These are phyloP conservation scores for Mallotus villosus DNA, from an alignment of 2,797 vertebrate species.

Conservation along the genomic window DNA sequence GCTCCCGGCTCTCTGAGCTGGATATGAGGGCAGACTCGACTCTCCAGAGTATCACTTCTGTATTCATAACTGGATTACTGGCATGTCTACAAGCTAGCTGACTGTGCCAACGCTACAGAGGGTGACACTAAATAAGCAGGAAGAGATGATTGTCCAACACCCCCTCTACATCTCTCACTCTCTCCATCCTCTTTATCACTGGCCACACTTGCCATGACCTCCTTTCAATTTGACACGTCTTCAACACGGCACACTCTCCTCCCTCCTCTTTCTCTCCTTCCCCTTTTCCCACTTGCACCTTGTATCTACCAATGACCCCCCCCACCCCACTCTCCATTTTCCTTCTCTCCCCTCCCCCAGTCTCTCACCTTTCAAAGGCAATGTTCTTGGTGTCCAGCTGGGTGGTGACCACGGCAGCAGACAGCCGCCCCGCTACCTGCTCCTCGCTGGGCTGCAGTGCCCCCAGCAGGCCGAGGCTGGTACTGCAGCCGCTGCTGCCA, in stretches of 20 bases:
- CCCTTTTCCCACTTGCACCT: not conserved
- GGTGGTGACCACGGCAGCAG: conserved; percentile 90
- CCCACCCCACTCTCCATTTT: not conserved
- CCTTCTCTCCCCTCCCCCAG: not conserved
- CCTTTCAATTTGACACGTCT: no score
- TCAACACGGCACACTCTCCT: not conserved
- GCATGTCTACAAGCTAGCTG: conserved; percentile 57
- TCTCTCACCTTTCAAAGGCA: conserved; percentile 90
- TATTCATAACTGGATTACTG: conserved; percentile 63
- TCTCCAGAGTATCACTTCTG: conserved; percentile 20
- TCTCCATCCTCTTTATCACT: conserved; percentile 15
- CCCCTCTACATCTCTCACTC: not conserved
- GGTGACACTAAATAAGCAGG: conserved; percentile 56
- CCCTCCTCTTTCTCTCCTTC: not conserved
- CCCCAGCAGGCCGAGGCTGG: conserved; percentile 73
- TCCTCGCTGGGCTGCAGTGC: conserved; percentile 90
- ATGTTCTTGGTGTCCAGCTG: conserved; percentile 97
- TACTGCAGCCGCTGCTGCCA: conserved; percentile 64
- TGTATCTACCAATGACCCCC: not conserved
- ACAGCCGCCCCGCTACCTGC: conserved; percentile 91
- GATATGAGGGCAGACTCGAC: conserved; percentile 38
- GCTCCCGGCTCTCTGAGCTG: conserved; percentile 19
- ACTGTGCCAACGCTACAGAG: conserved; percentile 49
- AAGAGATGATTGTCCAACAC: conserved; percentile 32
- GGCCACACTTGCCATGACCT: no score